phyloP scores from a whole-genome alignment of 2,888 invertebrate species.

The Cyrtodaria siliqua region DNA sequence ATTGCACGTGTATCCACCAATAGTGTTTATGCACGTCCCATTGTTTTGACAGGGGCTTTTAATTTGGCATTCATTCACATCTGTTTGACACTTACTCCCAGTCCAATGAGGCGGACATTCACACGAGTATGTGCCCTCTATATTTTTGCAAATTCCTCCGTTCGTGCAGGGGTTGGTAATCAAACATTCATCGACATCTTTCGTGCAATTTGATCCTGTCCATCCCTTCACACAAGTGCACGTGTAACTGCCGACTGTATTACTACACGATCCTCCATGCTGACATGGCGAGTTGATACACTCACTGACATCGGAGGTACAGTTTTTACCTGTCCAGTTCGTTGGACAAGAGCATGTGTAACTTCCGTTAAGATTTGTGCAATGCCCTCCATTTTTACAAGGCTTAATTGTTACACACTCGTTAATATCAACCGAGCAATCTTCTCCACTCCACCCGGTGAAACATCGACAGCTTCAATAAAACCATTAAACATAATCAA shows the following conservation, averaged over 20 bases:
- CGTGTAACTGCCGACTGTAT: constrained; percentile 4
- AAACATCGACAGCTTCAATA: constrained; percentile 22
- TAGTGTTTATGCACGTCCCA: constrained; percentile 41
- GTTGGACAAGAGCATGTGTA: constrained; percentile 45
- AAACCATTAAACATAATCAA: background rate
- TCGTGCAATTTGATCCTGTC: constrained; percentile 53
- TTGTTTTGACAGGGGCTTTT: constrained; percentile 58
- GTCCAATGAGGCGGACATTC: constrained; percentile 40
- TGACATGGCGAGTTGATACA: constrained; percentile 29
- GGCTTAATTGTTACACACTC: constrained; percentile 19
- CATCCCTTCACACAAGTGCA: constrained; percentile 55
- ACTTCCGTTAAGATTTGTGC: constrained; percentile 37
- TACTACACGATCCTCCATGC: constrained; percentile 31
- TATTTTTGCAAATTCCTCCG: constrained; percentile 32
- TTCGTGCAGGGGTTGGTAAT: constrained; percentile 51
- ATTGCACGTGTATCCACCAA: constrained; percentile 29
- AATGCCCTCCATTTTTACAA: constrained; percentile 29
- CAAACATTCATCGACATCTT: constrained; percentile 60
- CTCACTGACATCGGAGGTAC: constrained; percentile 40
- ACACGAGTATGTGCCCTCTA: constrained; percentile 13
- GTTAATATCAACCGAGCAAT: constrained; percentile 38
- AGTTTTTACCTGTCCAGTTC: constrained; percentile 49
- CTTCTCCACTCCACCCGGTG: constrained; percentile 29
- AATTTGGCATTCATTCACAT: constrained; percentile 41
- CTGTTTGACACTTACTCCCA: constrained; percentile 46